Evolutionary conservation across 2,797 vertebrate species (phyloP).

Genomic region (Acomys russatus): DNA sequence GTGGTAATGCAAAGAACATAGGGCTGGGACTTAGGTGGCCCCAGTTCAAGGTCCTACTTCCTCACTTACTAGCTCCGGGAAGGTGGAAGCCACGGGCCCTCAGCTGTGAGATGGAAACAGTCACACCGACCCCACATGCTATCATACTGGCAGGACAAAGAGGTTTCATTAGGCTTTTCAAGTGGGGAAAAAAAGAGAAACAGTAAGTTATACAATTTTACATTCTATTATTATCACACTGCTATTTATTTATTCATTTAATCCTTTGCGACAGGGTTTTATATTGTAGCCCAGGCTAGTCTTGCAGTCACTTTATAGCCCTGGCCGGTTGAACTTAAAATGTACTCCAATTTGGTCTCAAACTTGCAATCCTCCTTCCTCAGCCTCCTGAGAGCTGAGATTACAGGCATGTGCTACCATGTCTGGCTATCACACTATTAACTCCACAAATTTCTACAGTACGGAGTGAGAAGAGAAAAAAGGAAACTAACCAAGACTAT

Average conservation of each 20-base stretch:
- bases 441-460: not conserved
- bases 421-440: not conserved
- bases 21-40: slow-evolving; percentile 22
- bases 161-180: slow-evolving; percentile 1
- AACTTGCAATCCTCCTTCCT: not conserved
- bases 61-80: not conserved
- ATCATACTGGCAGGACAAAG: not conserved
- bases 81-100: not conserved
- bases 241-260: not conserved
- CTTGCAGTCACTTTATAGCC: not conserved
- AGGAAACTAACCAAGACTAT: not conserved
- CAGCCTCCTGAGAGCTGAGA: not conserved
- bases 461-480: not conserved
- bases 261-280: not conserved
- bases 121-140: not conserved
- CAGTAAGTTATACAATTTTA: not conserved
- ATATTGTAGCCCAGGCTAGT: not conserved
- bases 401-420: not conserved
- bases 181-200: slow-evolving; percentile 9
- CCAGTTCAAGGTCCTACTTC: not conserved
- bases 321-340: not conserved
- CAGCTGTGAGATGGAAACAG: not conserved
- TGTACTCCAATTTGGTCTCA: not conserved
- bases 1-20: not conserved
- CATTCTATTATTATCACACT: slow-evolving; percentile 3